Base-by-base conservation (phyloP, 2,888 invertebrate genomes). In the Branchipolynoe longqiensis region DNA sequence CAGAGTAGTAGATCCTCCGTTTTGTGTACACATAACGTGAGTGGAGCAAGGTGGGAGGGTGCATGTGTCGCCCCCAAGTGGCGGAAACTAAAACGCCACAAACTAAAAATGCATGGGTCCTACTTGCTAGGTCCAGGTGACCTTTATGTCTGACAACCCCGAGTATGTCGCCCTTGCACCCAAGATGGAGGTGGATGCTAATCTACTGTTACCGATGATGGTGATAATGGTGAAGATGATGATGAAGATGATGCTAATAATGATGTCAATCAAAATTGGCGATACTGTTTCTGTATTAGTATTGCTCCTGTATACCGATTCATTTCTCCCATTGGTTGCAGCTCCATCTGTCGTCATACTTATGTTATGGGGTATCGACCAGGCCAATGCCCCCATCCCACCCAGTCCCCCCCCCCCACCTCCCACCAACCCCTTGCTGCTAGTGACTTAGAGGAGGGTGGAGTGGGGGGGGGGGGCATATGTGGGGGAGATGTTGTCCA, bases 231-330 rank as follows among this genome's bases (percentile, higher is more conserved):
- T 69, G 14, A 69, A 36, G 25, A 69, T 62, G 33, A 8, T 62
- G 22, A 31, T 62, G 22, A 62, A 31, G 22, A 62, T 62, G 22
- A 62, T 62, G 22, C 3, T 69, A 38, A 69, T 69, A 38, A 69
- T 69, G 69, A 33, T 69, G 69, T 69, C 69, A 69, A 69, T 33
- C 69, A 33, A 36, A 69, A 69, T 36, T 69, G 69, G 69, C 38
- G 69, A 69, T 69, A 69, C 69, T 69, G 69, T 69, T 69, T 69
- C 69, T 38, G 69, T 69, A 69, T 69, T 69, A 69, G 36, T 69
- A 69, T 33, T 38, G 69, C 69, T 69, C 48, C 14, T 69, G 69
- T 69, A 38, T 69, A 69, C 38, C 38, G 22, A 33, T 62, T 3
- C 28, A 62, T 31, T 69, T 33, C 69, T 69, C 69, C 69, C 38